These are phyloP conservation scores for Argyresthia goedartella DNA, from an alignment of 2,888 invertebrate species.

Conservation along the genomic window DNA sequence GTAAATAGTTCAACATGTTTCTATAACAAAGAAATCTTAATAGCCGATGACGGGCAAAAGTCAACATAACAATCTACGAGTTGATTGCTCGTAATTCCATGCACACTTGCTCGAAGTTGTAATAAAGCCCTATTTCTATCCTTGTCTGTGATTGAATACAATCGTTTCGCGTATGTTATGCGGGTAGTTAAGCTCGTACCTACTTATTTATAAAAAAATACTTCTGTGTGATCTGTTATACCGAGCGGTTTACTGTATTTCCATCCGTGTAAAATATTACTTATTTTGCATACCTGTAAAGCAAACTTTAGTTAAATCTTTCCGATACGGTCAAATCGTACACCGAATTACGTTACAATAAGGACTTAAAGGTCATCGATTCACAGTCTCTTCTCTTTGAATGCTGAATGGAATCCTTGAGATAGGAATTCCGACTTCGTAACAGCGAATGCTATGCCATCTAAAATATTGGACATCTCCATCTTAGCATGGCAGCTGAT, in stretches of 20 bases:
- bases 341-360: constrained; percentile 26
- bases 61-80: constrained; percentile 62
- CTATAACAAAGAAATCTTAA: constrained; percentile 69
- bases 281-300: too few species aligned
- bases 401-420: constrained; percentile 39
- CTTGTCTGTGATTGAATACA: constrained; percentile 19
- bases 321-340: constrained; percentile 41
- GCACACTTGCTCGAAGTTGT: constrained; percentile 26
- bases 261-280: too few species aligned
- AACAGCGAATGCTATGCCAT: constrained; percentile 68
- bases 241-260: too few species aligned
- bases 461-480: constrained; percentile 72
- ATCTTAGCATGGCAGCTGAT: constrained; percentile 60
- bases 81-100: constrained; percentile 62
- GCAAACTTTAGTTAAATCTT: constrained; percentile 15
- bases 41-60: constrained; percentile 67
- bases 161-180: background rate
- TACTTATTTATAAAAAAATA: too few species aligned
- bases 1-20: constrained; percentile 70
- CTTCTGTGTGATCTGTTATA: too few species aligned
- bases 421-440: constrained; percentile 62
- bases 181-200: too few species aligned
- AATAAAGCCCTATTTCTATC: constrained; percentile 33
- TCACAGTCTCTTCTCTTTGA: constrained; percentile 33
- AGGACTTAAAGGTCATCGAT: constrained; percentile 29